phyloP scores from a whole-genome alignment of 2,797 vertebrate species.

The Tangara arthus region DNA sequence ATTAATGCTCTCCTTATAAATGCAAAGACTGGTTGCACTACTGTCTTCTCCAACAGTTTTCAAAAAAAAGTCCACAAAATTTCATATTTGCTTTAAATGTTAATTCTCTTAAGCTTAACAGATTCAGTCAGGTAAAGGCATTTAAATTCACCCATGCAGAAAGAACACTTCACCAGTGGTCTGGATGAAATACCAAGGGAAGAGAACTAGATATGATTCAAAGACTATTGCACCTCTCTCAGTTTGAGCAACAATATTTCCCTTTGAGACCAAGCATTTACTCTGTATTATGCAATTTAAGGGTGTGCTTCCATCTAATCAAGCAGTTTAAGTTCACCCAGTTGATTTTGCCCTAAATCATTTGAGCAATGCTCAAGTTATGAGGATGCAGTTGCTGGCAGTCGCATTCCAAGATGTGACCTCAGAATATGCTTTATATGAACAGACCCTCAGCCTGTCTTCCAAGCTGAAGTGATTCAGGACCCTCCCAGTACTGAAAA shows the following conservation, averaged over 20 bases:
- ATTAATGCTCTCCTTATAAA: not conserved
- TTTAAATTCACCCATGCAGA: not conserved
- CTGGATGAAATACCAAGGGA: not conserved
- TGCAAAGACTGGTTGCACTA: not conserved
- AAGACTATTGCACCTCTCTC: not conserved
- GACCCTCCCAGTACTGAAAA: not conserved
- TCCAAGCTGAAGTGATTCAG: not conserved
- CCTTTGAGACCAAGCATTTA: not conserved
- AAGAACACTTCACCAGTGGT: not conserved
- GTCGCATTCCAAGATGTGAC: not conserved
- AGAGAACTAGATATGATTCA: not conserved
- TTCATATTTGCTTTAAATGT: not conserved
- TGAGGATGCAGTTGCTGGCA: not conserved
- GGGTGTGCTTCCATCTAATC: not conserved
- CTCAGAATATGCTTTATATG: not conserved
- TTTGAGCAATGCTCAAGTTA: not conserved
- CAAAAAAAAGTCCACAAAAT: not conserved
- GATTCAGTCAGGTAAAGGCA: not conserved
- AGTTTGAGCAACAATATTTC: not conserved
- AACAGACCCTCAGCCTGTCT: not conserved
- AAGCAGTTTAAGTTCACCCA: not conserved
- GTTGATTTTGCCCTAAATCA: not conserved
- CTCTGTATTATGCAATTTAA: not conserved
- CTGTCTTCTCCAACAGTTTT: not conserved
- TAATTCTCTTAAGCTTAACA: not conserved